Percentiles rank a stretch among this genome's conserved stretches.
Evolutionary conservation across 2,113 vertebrate species (phyloP).

Genomic region (Mesoclemmys tuberculata): DNA sequence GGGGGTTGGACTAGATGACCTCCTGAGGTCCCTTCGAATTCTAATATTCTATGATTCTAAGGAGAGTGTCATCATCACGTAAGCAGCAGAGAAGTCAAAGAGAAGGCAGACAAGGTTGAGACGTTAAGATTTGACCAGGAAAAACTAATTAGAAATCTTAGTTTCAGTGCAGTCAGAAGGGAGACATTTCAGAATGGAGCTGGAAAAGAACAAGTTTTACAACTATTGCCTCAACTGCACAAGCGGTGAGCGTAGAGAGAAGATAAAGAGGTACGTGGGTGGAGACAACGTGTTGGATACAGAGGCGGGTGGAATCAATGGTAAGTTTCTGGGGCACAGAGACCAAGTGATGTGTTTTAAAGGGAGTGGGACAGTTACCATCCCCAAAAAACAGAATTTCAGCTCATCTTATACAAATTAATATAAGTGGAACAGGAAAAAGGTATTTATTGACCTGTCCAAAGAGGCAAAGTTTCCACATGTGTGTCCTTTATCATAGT

Average conservation of each 20-base stretch:
- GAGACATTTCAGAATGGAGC: neutral
- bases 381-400: neutral
- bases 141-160: neutral
- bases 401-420: neutral
- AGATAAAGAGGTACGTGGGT: neutral
- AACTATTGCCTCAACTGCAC: neutral
- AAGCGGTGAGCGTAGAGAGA: slow-evolving; percentile 10
- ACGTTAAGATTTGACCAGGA: neutral
- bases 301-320: neutral
- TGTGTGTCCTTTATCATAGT: neutral
- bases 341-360: neutral
- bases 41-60: too few relatives aligned
- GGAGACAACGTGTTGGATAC: neutral
- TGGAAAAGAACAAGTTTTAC: neutral
- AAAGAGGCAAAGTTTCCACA: neutral
- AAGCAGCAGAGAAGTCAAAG: neutral
- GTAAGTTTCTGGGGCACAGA: neutral
- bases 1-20: too few relatives aligned
- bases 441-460: neutral
- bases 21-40: too few relatives aligned
- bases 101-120: neutral
- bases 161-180: neutral
- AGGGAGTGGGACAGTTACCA: neutral
- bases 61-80: neutral
- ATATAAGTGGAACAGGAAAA: neutral